These are phyloP conservation scores for Tolypeutes matacus DNA, from an alignment of 2,797 vertebrate species.

Conservation along the genomic window DNA sequence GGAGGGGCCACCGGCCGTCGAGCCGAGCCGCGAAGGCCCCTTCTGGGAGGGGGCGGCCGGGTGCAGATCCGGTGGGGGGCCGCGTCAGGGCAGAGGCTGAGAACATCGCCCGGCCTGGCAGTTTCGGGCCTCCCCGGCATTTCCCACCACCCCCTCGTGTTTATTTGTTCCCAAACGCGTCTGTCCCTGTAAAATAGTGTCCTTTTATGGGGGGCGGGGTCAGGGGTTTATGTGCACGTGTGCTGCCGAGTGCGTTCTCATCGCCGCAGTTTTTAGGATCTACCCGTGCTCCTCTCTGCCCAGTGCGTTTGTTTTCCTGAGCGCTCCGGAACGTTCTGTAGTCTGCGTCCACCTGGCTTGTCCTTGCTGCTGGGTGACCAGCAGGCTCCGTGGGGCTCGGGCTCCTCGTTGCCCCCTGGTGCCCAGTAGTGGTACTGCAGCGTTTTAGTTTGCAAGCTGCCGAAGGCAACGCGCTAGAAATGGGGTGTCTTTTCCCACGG, in stretches of 20 bases:
- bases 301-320: background rate
- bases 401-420: background rate
- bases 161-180: background rate
- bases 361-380: too few relatives aligned
- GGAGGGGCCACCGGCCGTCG: background rate
- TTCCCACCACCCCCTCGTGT: background rate
- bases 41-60: background rate
- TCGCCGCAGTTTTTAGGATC: background rate
- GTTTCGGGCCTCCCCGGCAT: background rate
- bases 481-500: too few relatives aligned
- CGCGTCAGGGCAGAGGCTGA: background rate
- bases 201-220: background rate
- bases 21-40: background rate
- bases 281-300: background rate
- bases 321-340: background rate
- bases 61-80: background rate
- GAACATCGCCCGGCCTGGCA: background rate
- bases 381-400: background rate
- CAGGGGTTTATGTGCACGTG: background rate
- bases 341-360: too few relatives aligned
- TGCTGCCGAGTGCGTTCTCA: background rate
- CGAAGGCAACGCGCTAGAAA: too few relatives aligned
- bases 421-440: background rate
- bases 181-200: background rate
- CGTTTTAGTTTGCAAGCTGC: too few relatives aligned